These are phyloP conservation scores for Amphimedon queenslandica DNA, from an alignment of 37 sponge, comb jelly and placozoan genomes.

Conservation along the genomic window DNA sequence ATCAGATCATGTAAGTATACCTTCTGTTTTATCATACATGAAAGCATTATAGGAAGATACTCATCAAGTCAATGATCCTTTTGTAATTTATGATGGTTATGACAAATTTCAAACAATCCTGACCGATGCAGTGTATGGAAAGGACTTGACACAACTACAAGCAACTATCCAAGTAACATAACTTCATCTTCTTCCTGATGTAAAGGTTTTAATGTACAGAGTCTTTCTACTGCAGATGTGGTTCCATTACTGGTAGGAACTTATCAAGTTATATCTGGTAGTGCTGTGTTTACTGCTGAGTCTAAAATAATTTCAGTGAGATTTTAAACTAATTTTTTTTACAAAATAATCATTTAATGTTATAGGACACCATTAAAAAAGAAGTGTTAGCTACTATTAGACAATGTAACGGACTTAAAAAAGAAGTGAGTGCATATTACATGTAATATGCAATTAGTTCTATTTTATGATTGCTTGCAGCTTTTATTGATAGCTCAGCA, in stretches of 20 bases:
- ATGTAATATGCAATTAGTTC: not conserved
- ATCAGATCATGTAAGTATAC: slow-evolving; percentile 7
- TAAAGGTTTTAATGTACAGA: not conserved
- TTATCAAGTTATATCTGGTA: not conserved
- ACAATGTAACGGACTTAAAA: not conserved
- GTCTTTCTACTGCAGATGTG: not conserved
- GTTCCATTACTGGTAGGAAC: not conserved
- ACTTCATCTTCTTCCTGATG: not conserved
- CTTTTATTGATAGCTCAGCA: slow-evolving; percentile 17
- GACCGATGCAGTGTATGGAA: slow-evolving; percentile 29
- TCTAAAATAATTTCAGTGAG: not conserved
- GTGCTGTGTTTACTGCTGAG: not conserved
- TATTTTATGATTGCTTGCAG: slow-evolving; percentile 2
- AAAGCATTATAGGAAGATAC: too few relatives aligned
- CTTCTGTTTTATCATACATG: too few relatives aligned
- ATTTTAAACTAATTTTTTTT: too few relatives aligned
- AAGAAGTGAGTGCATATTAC: not conserved
- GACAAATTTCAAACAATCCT: slow-evolving; percentile 25
- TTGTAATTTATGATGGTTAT: slow-evolving; percentile 56
- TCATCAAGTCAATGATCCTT: slow-evolving; percentile 36
- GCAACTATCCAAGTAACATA: slow-evolving; percentile 19
- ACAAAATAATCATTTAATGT: too few relatives aligned
- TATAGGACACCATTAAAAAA: too few relatives aligned
- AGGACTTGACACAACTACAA: slow-evolving; percentile 8
- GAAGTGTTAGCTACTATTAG: too few relatives aligned